Conservation (phyloP, 1,140 invertebrate species). For the Sycobia sp. region DNA sequence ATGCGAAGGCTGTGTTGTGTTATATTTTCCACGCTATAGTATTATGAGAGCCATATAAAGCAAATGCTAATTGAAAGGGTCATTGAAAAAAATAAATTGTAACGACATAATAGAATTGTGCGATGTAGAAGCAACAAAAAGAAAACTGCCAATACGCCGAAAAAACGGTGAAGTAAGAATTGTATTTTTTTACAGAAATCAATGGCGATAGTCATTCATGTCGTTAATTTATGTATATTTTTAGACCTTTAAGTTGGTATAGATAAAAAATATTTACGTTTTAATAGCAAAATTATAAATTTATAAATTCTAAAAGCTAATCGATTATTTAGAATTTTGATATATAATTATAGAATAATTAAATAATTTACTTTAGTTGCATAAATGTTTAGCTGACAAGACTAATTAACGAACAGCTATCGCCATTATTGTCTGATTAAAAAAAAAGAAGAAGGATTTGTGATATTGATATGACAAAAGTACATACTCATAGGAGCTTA, state of each 20-base stretch:
- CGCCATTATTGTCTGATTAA: not conserved
- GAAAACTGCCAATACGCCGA: not conserved
- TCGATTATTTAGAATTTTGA: not conserved
- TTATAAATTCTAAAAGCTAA: not conserved
- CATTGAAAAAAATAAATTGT: not conserved
- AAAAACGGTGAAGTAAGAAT: not conserved
- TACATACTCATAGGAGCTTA: slow-evolving; percentile 23
- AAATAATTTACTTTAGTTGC: too few species aligned
- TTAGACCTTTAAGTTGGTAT: too few species aligned
- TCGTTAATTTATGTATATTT: too few species aligned
- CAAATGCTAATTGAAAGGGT: not conserved
- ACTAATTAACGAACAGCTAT: too few species aligned
- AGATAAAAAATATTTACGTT: too few species aligned
- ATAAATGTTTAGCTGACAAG: too few species aligned
- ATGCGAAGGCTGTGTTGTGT: slow-evolving; percentile 51
- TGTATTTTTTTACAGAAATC: not conserved
- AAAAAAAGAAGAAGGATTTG: too few species aligned
- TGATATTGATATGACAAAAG: slow-evolving; percentile 13
- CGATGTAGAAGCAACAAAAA: not conserved
- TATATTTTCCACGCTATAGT: slow-evolving; percentile 44
- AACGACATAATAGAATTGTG: not conserved
- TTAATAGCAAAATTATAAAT: too few species aligned
- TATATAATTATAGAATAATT: not conserved
- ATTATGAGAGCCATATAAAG: slow-evolving; percentile 7
- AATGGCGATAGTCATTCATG: not conserved